Evolutionary conservation across 2,113 vertebrate genomes (phyloP), one percentile per base, ranked within the genome.

Genomic region (Aldabrachelys gigantea): DNA sequence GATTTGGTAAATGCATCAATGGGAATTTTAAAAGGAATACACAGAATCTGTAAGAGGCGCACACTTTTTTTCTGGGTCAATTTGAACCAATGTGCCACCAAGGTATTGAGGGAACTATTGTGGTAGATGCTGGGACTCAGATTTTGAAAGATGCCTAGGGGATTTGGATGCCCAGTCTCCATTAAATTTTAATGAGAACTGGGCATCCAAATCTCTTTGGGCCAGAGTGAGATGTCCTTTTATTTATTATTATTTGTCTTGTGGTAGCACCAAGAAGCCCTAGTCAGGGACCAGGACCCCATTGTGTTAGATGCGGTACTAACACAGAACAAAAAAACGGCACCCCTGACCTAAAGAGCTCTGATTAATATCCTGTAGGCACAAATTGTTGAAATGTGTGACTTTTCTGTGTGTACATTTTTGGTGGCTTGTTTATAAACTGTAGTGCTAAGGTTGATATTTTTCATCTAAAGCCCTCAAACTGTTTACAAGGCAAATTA

Each of bases 401-500:
- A 85, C 88, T 93, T 84, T 88, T 83, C 86, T 88, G 22, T 84
- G 82, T 80, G 35, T 86, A 62, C 56, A n/a, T 91, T 93, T 88
- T 76, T 59, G 52, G 72, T 31, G 88, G 16, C 41, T 92, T 97
- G 96, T 97, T 97, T 96, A 94, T 89, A 82, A 17, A 0, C 81
- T 84, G 81, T 85, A 87, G 91, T 84, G 81, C 41, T 50, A 54
- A 35, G 31, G 53, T 79, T 84, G 87, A 89, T 57, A 11, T 1
- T 86, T 87, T 90, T 90, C 75, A 95, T 92, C 90, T 59, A 82
- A 89, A 94, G 57, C 56, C 95, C 85, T 52, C 59, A 92, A 91
- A 72, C 82, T 87, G 91, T 97, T 97, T 96, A 91, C 49, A 80
- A 80, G 85, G 44, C 88, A 94, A 87, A 96, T 91, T 94, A 88